Base-by-base conservation (phyloP, 2,797 vertebrate species). In the Acanthornis magna region DNA sequence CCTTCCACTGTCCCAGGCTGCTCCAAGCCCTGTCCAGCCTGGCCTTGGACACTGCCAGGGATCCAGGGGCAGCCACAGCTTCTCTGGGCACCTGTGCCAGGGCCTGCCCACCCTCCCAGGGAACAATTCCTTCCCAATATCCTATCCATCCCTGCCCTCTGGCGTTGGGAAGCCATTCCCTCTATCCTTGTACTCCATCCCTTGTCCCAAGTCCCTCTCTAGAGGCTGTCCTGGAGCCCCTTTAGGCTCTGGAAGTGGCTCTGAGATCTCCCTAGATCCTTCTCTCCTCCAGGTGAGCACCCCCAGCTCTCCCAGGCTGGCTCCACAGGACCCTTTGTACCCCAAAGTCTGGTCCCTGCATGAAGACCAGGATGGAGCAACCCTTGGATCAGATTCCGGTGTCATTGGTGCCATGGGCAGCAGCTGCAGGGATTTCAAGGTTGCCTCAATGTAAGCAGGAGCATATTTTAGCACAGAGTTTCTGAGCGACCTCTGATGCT, bases 381-480 rank as follows among this genome's bases (percentile, higher is more conserved):
- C 3, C 50, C 58, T 42, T 7, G 45, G 25, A 50, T 61, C 30
- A 81, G 38, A 34, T 61, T 68, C 61, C 0, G 0, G 25, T 36
- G 55, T 30, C 3, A 0, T 47, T 60, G 7, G 6, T n/a, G 61
- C 22, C 1, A 0, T 9, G 10, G 1, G 25, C 62, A 72, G 68
- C 53, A 92, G n/a, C 67, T 47, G 74, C 77, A 78, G 54, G 38
- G 16, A 13, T 80, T 82, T 93, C 88, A 74, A 83, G 84, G 90
- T 85, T 87, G 40, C 29, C 25, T 54, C 11, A 14, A 17, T 55
- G 75, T 54, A 82, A 90, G 40, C 60, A 80, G 4, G 9, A 88
- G 20, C 16, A n/a, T 61, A 88, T 97, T 95, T 96, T 66, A 82
- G 65, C 70, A 27, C 60, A 29, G 43, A n/a, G 87, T 96, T 96